These are phyloP conservation scores for Salmo trutta DNA, from an alignment of 2,797 vertebrate genomes.

Conservation along the genomic window DNA sequence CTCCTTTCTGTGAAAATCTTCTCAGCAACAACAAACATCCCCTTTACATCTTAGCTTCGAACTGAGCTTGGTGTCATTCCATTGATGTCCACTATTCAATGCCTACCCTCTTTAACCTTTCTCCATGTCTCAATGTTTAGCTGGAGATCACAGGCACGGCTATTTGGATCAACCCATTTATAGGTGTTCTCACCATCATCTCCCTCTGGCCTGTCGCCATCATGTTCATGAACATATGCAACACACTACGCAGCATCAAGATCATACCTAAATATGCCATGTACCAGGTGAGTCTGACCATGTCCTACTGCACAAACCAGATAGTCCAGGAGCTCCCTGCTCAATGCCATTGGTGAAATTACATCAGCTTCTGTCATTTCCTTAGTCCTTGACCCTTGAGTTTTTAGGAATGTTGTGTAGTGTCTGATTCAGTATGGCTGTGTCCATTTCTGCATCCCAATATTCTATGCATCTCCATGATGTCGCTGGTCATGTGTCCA, in stretches of 20 bases:
- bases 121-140: slow-evolving; percentile 60
- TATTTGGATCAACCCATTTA: slow-evolving; percentile 81
- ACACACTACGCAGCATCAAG: slow-evolving; percentile 70
- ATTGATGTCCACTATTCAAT: background rate
- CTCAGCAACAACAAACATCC: background rate
- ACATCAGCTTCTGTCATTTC: background rate
- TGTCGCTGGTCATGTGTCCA: slow-evolving; percentile 30
- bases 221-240: slow-evolving; percentile 80
- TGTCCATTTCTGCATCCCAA: background rate
- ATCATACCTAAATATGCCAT: slow-evolving; percentile 86
- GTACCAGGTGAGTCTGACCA: slow-evolving; percentile 82
- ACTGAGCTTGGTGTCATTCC: no score
- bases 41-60: background rate
- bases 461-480: background rate
- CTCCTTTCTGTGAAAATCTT: background rate
- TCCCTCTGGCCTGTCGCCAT: slow-evolving; percentile 89
- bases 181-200: slow-evolving; percentile 79
- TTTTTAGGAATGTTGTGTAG: background rate
- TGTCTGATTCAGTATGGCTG: background rate
- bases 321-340: no score
- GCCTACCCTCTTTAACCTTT: background rate
- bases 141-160: slow-evolving; percentile 71
- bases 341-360: no score
- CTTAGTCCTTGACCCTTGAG: background rate
- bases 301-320: no score